A percentile compares a stretch with the other conserved stretches of the same genome.
Conservation (phyloP, 2,888 invertebrate genomes). For the Phyllotreta cruciferae region DNA sequence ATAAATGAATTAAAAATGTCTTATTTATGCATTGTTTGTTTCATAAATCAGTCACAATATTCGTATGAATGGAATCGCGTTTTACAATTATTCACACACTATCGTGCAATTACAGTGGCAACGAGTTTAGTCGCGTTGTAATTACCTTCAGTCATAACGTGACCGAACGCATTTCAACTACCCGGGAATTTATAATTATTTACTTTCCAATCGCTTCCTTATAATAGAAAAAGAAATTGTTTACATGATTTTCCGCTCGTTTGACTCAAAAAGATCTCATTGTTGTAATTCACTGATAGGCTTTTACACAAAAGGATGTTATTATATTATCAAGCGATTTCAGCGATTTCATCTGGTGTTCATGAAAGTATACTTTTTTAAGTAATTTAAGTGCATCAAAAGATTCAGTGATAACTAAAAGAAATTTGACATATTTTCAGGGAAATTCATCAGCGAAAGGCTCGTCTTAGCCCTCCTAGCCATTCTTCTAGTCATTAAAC, state of each 20-base stretch:
- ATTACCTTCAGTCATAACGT: background rate
- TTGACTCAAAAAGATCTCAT: background rate
- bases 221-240: conserved; percentile 7
- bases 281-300: background rate
- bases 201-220: conserved; percentile 24
- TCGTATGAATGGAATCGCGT: too few species aligned
- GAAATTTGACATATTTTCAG: conserved; percentile 64
- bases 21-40: too few species aligned
- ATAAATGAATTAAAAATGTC: too few species aligned
- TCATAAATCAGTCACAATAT: too few species aligned
- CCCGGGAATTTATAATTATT: conserved; percentile 20
- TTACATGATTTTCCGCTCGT: conserved; percentile 8
- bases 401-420: background rate
- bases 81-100: conserved; percentile 15
- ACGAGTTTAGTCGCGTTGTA: conserved; percentile 4
- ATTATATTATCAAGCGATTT: background rate
- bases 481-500: conserved; percentile 77
- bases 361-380: too few species aligned
- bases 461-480: conserved; percentile 76
- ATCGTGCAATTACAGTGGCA: background rate
- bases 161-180: conserved; percentile 11
- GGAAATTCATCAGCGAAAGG: conserved; percentile 78
- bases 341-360: background rate
- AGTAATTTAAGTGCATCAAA: background rate
- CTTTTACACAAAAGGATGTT: background rate